phyloP scores from a whole-genome alignment of 92 coral and sea anemone genomes.

The Desmophyllum pertusum region DNA sequence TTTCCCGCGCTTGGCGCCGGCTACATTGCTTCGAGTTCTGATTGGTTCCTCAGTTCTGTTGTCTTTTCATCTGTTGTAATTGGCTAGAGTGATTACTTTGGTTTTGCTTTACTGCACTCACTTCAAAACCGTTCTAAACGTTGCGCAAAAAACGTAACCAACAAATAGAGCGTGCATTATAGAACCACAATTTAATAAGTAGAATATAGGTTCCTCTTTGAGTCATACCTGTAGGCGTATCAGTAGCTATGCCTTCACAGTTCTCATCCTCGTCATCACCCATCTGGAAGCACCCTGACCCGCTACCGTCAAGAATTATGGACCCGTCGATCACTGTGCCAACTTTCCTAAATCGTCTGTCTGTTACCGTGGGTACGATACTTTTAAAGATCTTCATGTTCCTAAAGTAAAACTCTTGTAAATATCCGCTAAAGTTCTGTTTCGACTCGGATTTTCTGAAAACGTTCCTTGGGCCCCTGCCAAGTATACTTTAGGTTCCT shows the following conservation, averaged over 20 bases:
- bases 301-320: constrained; percentile 19
- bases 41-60: no score
- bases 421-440: constrained; percentile 71
- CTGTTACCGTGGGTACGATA: constrained; percentile 47
- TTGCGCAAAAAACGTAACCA: no score
- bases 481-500: constrained; percentile 51
- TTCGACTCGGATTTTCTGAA: constrained; percentile 52
- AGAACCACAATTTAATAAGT: background rate
- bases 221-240: constrained; percentile 24
- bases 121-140: no score
- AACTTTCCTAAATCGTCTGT: constrained; percentile 56
- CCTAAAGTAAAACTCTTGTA: constrained; percentile 77
- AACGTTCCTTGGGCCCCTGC: constrained; percentile 61
- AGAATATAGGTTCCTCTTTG: background rate
- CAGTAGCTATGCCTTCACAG: constrained; percentile 34
- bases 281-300: constrained; percentile 48
- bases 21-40: no score
- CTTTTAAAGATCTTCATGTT: constrained; percentile 62
- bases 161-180: no score
- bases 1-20: no score
- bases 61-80: no score
- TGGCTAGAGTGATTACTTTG: no score
- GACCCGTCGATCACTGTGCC: constrained; percentile 65
- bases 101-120: no score
- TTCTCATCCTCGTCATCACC: constrained; percentile 57